Base-by-base conservation (phyloP, 2,113 vertebrate species). In the Rhinichthys klamathensis region DNA sequence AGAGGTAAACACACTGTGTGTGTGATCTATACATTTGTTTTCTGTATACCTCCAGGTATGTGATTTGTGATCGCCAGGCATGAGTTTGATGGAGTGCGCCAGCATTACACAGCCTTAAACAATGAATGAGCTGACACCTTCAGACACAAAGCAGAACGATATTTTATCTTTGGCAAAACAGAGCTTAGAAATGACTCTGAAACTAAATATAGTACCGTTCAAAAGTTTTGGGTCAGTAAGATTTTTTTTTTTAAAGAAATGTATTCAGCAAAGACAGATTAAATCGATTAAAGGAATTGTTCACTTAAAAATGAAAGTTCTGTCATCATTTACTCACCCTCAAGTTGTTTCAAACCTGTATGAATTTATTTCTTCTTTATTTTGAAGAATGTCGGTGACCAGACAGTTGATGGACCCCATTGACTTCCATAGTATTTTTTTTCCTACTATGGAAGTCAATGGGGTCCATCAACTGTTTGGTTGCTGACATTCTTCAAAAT, bases 1-100 rank as follows among this genome's bases (percentile, higher is more conserved):
- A 93, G 90, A 98, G 97, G 98, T 99, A 88, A 90, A 91, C 82
- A 9, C 13, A 6, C 12, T 49, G 15, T 65, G 15, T 65, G 38
- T 41, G 35, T 65, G 60, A 49, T 69, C 80, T 81, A 35, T 81
- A 8, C 44, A 38, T 72, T 15, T 41, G 27, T 61, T 15, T 38
- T 35, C 38, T n/a, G 7, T 73, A 6, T 44, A 35, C 10, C 3
- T 74, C 4, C 21, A 54, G 27, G 30, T 74, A 3, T 51, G 11
- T 41, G 67, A n/a, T 67, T 16, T 44, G 30, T 67, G 60, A 82
- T 69, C 63, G 69, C 25, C 80, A 3, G 38, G 58, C 63, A 69
- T 54, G 41, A 82, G 80, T 69, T 30, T 69, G 63, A 67, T 82
- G 18, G 6, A 82, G 60, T 82, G 46, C 11, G 21, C 80, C 63